Percentiles rank a stretch among this genome's conserved stretches.
These are phyloP conservation scores for Pseudomyrmex gracilis DNA, from an alignment of 1,140 invertebrate genomes.

Conservation along the genomic window DNA sequence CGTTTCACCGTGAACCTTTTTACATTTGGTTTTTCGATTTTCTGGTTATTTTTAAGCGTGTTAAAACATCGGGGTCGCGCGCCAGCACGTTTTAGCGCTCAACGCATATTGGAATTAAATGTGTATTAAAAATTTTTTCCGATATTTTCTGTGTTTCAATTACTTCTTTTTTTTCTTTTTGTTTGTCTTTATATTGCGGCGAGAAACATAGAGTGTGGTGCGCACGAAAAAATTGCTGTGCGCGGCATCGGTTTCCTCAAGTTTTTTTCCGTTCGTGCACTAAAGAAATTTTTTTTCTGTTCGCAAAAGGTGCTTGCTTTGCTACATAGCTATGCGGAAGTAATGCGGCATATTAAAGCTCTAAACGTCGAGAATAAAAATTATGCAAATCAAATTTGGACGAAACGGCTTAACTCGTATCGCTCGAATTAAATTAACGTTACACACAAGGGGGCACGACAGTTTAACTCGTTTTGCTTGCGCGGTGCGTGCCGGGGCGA, in stretches of 20 bases:
- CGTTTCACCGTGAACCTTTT: neutral
- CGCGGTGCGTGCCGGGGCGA: neutral
- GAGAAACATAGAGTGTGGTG: neutral
- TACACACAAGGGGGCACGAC: neutral
- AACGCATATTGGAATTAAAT: conserved; percentile 5
- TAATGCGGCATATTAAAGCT: conserved; percentile 41
- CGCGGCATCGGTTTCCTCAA: neutral
- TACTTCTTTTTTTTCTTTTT: neutral
- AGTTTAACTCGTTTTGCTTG: conserved; percentile 27
- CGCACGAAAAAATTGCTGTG: conserved; percentile 13
- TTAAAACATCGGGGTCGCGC: neutral
- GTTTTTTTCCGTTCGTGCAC: neutral
- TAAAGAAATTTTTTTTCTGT: conserved; percentile 9
- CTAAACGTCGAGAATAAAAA: conserved; percentile 57
- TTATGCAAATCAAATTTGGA: conserved; percentile 52
- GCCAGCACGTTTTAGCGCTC: neutral
- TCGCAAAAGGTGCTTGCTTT: neutral
- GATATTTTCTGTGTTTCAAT: neutral
- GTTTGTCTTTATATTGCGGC: conserved; percentile 14
- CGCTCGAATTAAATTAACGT: conserved; percentile 50
- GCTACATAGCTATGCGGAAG: conserved; percentile 16
- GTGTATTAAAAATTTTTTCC: conserved; percentile 21
- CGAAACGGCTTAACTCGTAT: conserved; percentile 14
- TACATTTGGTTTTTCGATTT: conserved; percentile 44
- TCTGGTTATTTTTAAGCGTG: conserved; percentile 25